These are phyloP conservation scores for Sinocyclocheilus grahami DNA, from an alignment of 2,113 vertebrate genomes.

Conservation along the genomic window DNA sequence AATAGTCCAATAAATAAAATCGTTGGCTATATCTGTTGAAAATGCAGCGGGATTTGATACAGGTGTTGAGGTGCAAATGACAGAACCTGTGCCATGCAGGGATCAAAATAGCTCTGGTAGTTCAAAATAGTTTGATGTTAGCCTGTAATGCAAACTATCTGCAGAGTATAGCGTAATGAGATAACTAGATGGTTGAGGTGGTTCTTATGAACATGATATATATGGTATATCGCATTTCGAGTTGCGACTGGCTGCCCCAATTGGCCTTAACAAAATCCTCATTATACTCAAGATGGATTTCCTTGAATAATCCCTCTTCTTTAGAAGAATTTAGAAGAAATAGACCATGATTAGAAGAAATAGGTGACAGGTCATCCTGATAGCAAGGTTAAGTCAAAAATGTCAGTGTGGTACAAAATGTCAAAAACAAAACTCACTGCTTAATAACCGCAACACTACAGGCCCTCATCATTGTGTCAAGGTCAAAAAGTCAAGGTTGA, in stretches of 20 bases:
- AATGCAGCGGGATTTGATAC: not conserved
- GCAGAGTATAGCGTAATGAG: slow-evolving; percentile 14
- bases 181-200: slow-evolving; percentile 38
- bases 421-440: not conserved
- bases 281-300: slow-evolving; percentile 10
- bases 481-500: not conserved
- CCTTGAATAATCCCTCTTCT: not conserved
- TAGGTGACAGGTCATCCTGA: not conserved
- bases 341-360: not conserved
- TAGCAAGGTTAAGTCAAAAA: not conserved
- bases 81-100: not conserved
- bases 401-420: not conserved
- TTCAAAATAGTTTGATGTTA: not conserved
- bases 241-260: not conserved
- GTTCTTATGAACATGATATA: not conserved
- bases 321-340: not conserved
- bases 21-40: not conserved
- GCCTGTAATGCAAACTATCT: not conserved
- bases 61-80: slow-evolving; percentile 30
- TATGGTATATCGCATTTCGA: not conserved
- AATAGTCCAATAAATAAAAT: not conserved
- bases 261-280: slow-evolving; percentile 11
- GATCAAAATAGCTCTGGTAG: slow-evolving; percentile 36
- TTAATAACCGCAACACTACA: not conserved
- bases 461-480: not conserved